Evolutionary conservation across 1,140 invertebrate species (phyloP), one percentile per base, ranked within the genome.

Genomic region (Scaptomyza graminum): DNA sequence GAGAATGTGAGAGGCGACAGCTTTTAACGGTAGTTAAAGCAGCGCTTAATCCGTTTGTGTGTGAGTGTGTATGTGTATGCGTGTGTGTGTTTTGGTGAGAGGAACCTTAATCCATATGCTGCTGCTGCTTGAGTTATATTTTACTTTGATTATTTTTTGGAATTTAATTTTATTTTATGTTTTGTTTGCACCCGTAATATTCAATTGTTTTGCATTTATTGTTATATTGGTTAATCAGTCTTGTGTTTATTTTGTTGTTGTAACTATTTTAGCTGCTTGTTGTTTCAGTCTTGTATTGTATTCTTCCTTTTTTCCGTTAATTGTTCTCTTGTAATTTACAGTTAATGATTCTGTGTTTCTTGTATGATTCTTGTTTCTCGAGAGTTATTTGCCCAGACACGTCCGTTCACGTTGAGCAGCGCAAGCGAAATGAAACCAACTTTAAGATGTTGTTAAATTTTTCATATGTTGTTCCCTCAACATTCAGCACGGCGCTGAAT

Each of bases 31-130:
- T 80, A 63, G 56, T 84, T 73, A 49, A 63, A 71, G 80, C 79
- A 75, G 79, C 71, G 63, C 60, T 76, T 87, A 76, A 87, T 87
- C 83, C 83, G 81, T 74, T 67, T 66, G 69, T 51, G 61, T 60
- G 55, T 67, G 47, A 54, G 34, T 63, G 44, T 64, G 44, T 75
- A 43, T 79, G 44, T 71, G 16, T 67, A n/a, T n/a, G n/a, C n/a
- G 50, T 54, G 16, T 52, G 55, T 70, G 64, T 51, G 56, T 63
- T 50, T 51, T 75, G 56, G 64, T 49, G 43, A 54, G 80, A 90
- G 90, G 90, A 91, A 91, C 90, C 75, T 91, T 91, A 91, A 91
- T 91, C 90, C 90, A 91, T 89, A 75, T 83, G 57, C 78, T 84
- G 59, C 61, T 78, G 62, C 28, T 83, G 70, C 34, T 49, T 47